A percentile compares a stretch with the other conserved stretches of the same genome.
Evolutionary conservation across 1,140 invertebrate species (phyloP).

Genomic region (Cydia pomonella): DNA sequence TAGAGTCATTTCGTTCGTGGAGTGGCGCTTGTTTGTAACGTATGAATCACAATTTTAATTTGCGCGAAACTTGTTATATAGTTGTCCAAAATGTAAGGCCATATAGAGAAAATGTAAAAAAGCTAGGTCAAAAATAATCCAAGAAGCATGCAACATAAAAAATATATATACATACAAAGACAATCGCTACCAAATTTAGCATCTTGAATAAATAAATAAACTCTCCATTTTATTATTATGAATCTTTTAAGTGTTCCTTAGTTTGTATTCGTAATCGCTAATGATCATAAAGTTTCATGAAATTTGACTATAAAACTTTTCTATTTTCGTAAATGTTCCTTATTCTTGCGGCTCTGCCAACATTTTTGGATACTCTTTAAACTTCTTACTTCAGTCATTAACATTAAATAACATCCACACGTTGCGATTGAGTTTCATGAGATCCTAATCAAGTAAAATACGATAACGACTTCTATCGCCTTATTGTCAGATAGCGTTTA

Average conservation of each 20-base stretch:
- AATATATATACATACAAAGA: background rate
- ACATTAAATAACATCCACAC: background rate
- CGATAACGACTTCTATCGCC: constrained; percentile 26
- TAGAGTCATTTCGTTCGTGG: background rate
- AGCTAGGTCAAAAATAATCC: background rate
- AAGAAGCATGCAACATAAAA: background rate
- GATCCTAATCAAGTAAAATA: constrained; percentile 29
- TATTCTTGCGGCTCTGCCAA: too few species aligned
- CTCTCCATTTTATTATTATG: too few species aligned
- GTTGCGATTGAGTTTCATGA: constrained; percentile 23
- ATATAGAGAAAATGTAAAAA: background rate
- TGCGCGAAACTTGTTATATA: constrained; percentile 4
- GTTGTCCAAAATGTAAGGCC: background rate
- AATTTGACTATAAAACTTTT: too few species aligned
- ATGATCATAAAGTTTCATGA: too few species aligned
- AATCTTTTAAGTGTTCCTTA: too few species aligned
- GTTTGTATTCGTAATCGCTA: too few species aligned
- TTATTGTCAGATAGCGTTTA: constrained; percentile 37
- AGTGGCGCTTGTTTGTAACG: background rate
- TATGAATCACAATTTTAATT: constrained; percentile 12
- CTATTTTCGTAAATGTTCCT: too few species aligned
- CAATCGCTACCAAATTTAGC: too few species aligned
- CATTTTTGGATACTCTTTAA: too few species aligned
- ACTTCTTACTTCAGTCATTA: background rate
- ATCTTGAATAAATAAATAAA: too few species aligned